These are phyloP conservation scores for Pampusana beccarii DNA, from an alignment of 2,113 vertebrate species.

Conservation along the genomic window DNA sequence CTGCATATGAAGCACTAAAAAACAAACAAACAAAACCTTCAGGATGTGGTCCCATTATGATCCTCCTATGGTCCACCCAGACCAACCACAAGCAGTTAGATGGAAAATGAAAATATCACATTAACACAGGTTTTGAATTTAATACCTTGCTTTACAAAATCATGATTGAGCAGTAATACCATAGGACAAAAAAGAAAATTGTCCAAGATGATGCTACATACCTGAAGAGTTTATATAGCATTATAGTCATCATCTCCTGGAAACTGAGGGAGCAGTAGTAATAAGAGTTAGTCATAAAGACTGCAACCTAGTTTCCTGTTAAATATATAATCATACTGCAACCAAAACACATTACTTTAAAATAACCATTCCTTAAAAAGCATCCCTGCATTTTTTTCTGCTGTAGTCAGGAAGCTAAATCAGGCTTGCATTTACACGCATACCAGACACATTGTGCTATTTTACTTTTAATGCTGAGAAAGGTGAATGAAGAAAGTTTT, in stretches of 20 bases:
- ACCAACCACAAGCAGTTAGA: neutral
- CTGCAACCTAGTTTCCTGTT: slow-evolving; percentile 35
- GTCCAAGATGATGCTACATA: neutral
- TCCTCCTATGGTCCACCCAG: neutral
- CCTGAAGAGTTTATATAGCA: neutral
- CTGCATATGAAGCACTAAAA: neutral
- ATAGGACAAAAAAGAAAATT: neutral
- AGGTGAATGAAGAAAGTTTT: neutral
- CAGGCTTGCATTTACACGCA: neutral
- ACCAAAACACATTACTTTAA: slow-evolving; percentile 39
- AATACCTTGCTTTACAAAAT: neutral
- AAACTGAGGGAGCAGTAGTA: slow-evolving; percentile 21
- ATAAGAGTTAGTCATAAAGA: slow-evolving; percentile 44
- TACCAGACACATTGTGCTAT: neutral
- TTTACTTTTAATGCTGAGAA: neutral
- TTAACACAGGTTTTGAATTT: neutral
- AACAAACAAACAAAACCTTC: neutral
- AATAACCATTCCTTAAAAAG: slow-evolving; percentile 45
- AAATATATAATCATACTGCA: slow-evolving; percentile 46
- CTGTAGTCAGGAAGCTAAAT: neutral
- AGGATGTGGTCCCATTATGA: neutral
- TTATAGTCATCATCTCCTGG: slow-evolving; percentile 25
- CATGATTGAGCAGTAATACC: neutral
- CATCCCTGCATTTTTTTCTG: neutral
- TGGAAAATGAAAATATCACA: neutral